Conservation (phyloP, 2,797 vertebrate species). For the Coluber constrictor region DNA sequence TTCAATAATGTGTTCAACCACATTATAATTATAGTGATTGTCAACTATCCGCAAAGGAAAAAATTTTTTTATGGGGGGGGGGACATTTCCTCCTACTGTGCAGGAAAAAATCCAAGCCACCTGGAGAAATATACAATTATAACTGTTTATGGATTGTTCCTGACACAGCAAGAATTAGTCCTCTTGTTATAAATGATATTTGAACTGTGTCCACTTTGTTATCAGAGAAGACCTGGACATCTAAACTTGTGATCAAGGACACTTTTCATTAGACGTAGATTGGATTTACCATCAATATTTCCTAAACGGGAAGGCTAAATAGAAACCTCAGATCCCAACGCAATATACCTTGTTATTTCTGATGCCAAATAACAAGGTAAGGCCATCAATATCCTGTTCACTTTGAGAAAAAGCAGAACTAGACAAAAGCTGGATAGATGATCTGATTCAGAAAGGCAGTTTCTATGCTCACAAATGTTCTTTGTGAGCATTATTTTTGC, state of each 20-base stretch:
- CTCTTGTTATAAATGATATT: neutral
- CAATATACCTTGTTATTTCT: neutral
- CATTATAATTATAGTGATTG: neutral
- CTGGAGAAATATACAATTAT: accelerated
- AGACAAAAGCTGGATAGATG: neutral
- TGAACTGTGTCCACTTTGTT: neutral
- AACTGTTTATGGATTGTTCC: neutral
- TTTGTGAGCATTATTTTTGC: neutral
- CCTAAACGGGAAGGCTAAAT: neutral
- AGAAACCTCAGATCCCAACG: neutral
- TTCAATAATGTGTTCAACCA: neutral
- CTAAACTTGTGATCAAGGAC: neutral
- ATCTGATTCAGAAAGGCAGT: neutral
- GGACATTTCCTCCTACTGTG: neutral
- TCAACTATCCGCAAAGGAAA: neutral
- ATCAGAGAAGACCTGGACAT: neutral
- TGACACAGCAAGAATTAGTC: neutral
- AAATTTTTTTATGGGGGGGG: no score
- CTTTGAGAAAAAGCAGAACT: neutral
- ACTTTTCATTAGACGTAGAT: neutral
- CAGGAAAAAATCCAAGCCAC: conserved; percentile 32
- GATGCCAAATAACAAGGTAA: neutral
- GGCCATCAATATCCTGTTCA: neutral
- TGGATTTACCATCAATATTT: neutral
- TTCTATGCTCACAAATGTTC: neutral